Conservation (phyloP, 2,888 invertebrate species). For the Drosophila neotestacea region DNA sequence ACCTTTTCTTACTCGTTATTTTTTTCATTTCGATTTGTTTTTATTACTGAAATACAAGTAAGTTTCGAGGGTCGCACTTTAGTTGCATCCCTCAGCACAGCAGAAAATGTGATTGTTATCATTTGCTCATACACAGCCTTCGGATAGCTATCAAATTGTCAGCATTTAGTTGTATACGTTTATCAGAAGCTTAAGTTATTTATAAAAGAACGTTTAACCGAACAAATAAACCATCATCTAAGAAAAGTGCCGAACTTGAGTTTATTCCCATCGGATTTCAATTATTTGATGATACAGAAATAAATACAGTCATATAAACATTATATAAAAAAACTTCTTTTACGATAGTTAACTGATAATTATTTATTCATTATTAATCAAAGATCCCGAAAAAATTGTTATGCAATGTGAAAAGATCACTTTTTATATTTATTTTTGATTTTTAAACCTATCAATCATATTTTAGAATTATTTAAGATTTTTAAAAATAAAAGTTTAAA, state of each 20-base stretch:
- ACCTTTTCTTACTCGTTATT: conserved; percentile 8
- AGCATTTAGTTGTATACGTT: background rate
- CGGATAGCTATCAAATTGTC: background rate
- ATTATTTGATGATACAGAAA: background rate
- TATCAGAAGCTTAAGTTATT: background rate
- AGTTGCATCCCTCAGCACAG: background rate
- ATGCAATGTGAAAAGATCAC: no score
- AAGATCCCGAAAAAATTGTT: no score
- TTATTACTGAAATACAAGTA: conserved; percentile 9
- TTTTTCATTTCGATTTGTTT: conserved; percentile 10
- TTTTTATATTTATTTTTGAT: no score
- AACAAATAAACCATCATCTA: background rate
- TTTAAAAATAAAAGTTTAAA: no score
- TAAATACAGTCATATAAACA: background rate
- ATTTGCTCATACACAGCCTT: background rate
- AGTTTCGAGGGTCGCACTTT: background rate
- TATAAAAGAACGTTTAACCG: background rate
- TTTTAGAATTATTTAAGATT: no score
- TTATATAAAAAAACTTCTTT: no score
- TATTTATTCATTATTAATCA: no score
- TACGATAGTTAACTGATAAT: no score
- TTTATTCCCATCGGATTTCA: background rate
- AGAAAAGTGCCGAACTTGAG: background rate
- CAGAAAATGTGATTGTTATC: background rate
- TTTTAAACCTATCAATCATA: no score